Conservation (phyloP, 2,888 invertebrate genomes). For the Apeira syringaria region DNA sequence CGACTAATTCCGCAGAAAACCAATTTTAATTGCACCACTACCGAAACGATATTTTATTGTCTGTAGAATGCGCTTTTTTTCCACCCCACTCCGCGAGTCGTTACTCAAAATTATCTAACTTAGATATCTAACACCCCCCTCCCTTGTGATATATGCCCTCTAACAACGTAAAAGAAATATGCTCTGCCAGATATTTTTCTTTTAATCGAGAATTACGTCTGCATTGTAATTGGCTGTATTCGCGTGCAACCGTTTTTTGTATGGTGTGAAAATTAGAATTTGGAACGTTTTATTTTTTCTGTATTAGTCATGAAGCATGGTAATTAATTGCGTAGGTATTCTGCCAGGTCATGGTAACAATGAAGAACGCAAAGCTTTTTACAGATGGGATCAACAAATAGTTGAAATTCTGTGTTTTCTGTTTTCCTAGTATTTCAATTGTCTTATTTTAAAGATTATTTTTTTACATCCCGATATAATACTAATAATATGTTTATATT, state of each 20-base stretch:
- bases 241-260: constrained; percentile 47
- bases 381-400: no score
- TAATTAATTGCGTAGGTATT: constrained; percentile 1
- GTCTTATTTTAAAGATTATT: no score
- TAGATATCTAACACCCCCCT: constrained; percentile 65
- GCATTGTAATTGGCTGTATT: constrained; percentile 42
- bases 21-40: constrained; percentile 74
- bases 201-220: constrained; percentile 64
- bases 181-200: constrained; percentile 47
- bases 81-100: constrained; percentile 53
- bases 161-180: constrained; percentile 61
- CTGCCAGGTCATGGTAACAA: neutral
- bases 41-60: constrained; percentile 73
- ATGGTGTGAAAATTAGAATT: constrained; percentile 34
- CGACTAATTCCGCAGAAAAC: constrained; percentile 36
- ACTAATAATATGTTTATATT: no score
- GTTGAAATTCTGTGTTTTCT: no score
- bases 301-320: constrained; percentile 17
- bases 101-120: constrained; percentile 80
- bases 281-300: constrained; percentile 23
- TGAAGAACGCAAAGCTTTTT: no score
- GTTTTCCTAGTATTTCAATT: no score
- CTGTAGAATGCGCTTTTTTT: constrained; percentile 63
- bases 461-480: no score
- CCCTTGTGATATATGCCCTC: constrained; percentile 60